Base-by-base conservation (phyloP, 1,140 invertebrate genomes). In the Neodiprion lecontei region DNA sequence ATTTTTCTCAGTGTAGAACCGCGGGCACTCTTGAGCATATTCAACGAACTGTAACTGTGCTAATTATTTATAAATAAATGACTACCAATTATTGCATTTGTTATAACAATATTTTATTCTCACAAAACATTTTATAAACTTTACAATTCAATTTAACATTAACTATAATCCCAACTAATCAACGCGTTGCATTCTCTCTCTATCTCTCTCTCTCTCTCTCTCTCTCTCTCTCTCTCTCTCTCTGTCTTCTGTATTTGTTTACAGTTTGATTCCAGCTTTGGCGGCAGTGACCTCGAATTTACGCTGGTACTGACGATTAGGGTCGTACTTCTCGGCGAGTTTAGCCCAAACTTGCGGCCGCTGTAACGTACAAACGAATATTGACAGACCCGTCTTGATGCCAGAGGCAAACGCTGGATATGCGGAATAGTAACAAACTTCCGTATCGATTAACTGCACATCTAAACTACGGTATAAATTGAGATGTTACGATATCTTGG, bases 311-410 rank as follows among this genome's bases (percentile, higher is more conserved):
- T 87, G 79, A 0, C 90, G 88, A 14, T 86, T 82, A 2, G 91
- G 91, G 78, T 93, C 92, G 77, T 88, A 93, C 80, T 91, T 91
- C 23, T 80, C 86, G 70, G 87, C 84, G 66, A 93, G 80, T 40
- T 86, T 83, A 9, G 89, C 86, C 91, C 91, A 93, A 49, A 90
- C 81, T 0, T 85, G 83, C 4, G 85, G 85, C 70, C 91, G 89
- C 66, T 92, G 87, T 49, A 91, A 88, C 70, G 91, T 77, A 71
- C 84, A 82, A 17, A 14, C 40, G 21, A 73, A 5, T 14, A 21
- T 53, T 71, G 12, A 48, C 28, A 5, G 28, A 40, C 28, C 28
- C 10, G 10, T 69, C 23, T 21, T 69, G 10, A 14, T 23, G 12
- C 67, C 67, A 23, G 21, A 14, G 67, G 67, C n/a, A 11, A 61